phyloP scores from a whole-genome alignment of 2,113 vertebrate genomes.

The Callipepla squamata region DNA sequence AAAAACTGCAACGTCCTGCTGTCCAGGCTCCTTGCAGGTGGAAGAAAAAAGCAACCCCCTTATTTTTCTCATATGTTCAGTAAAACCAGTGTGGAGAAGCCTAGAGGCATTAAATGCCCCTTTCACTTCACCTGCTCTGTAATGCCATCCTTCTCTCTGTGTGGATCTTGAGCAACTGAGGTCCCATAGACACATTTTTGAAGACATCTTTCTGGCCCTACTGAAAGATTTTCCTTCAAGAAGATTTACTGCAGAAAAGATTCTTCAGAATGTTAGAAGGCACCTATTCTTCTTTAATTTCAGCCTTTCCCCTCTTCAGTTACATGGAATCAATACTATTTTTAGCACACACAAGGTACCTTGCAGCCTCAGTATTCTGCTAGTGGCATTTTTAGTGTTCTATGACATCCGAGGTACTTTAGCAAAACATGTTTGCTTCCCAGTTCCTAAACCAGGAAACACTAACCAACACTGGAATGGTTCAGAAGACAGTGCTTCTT shows the following conservation, averaged over 20 bases:
- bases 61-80: accelerated
- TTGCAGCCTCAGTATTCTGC: background rate
- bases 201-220: background rate
- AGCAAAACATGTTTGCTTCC: background rate
- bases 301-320: background rate
- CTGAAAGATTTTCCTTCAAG: background rate
- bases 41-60: background rate
- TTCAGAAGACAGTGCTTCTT: background rate
- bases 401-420: background rate
- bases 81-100: background rate
- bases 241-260: background rate
- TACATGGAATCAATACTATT: background rate
- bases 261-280: background rate
- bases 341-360: background rate
- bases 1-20: background rate
- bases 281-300: background rate
- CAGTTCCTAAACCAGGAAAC: background rate
- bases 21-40: accelerated
- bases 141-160: background rate
- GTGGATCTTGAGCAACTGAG: background rate
- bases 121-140: background rate
- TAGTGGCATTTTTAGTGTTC: background rate
- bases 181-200: background rate
- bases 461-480: background rate
- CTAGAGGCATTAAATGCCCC: background rate